phyloP scores from a whole-genome alignment of 1,140 invertebrate species.

The Pteromalus puparum region DNA sequence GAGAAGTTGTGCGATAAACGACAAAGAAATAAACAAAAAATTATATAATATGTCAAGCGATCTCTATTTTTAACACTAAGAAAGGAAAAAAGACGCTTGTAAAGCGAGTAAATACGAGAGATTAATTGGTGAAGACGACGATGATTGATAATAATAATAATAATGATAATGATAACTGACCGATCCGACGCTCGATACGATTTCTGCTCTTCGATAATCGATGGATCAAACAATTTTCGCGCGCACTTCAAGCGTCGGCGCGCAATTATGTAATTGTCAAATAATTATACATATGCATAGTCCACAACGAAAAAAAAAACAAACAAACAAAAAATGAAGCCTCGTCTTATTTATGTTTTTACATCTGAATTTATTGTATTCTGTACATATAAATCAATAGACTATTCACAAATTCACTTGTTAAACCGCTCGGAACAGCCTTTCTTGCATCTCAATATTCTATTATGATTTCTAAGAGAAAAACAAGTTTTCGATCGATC shows the following conservation, averaged over 20 bases:
- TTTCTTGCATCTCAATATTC: neutral
- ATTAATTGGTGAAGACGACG: slow-evolving; percentile 32
- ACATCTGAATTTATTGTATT: slow-evolving; percentile 41
- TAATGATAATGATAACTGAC: neutral
- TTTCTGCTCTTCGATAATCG: slow-evolving; percentile 32
- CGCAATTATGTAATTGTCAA: slow-evolving; percentile 42
- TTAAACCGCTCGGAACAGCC: neutral
- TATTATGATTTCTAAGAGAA: neutral
- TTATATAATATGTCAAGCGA: slow-evolving; percentile 53
- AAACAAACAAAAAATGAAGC: neutral
- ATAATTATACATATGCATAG: slow-evolving; percentile 32
- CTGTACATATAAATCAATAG: slow-evolving; percentile 51
- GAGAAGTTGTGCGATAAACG: slow-evolving; percentile 40
- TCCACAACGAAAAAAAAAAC: slow-evolving; percentile 33
- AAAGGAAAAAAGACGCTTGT: slow-evolving; percentile 40
- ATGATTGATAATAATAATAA: neutral
- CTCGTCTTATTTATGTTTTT: slow-evolving; percentile 46
- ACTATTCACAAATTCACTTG: slow-evolving; percentile 14
- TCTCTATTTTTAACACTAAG: slow-evolving; percentile 55
- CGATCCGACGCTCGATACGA: slow-evolving; percentile 18
- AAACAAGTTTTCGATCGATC: neutral
- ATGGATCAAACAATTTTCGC: slow-evolving; percentile 31
- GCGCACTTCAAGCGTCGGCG: neutral
- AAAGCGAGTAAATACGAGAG: slow-evolving; percentile 40
- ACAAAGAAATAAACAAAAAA: slow-evolving; percentile 44